Conservation (phyloP, 2,113 vertebrate species). For the Zapus hudsonius region DNA sequence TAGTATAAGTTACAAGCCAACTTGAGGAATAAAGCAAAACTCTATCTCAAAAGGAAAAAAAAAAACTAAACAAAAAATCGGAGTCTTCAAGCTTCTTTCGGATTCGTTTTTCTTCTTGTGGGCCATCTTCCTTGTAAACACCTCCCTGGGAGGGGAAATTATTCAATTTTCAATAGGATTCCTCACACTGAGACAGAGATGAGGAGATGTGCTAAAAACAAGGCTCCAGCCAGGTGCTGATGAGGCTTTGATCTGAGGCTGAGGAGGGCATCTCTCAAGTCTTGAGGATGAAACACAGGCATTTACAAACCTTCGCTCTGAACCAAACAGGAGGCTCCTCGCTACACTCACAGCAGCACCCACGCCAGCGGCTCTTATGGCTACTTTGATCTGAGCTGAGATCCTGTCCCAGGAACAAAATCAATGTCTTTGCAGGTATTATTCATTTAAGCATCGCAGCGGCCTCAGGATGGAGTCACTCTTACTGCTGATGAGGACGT, state of each 20-base stretch:
- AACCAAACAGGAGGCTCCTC: neutral
- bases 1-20: neutral
- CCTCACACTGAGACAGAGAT: neutral
- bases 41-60: neutral
- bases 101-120: neutral
- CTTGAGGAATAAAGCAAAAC: neutral
- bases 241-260: neutral
- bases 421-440: neutral
- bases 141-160: neutral
- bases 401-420: neutral
- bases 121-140: neutral
- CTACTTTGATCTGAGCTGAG: neutral
- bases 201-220: neutral
- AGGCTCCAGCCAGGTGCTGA: neutral
- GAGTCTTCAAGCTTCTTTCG: neutral
- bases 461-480: neutral
- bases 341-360: neutral
- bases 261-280: neutral
- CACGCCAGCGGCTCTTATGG: no score
- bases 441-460: neutral
- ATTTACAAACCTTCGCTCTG: neutral
- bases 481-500: rapidly evolving
- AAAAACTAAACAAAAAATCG: no score
- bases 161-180: neutral
- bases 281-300: no score